Conservation (phyloP, 35 echinoderm and acorn worm genomes). For the Antedon bifida region DNA sequence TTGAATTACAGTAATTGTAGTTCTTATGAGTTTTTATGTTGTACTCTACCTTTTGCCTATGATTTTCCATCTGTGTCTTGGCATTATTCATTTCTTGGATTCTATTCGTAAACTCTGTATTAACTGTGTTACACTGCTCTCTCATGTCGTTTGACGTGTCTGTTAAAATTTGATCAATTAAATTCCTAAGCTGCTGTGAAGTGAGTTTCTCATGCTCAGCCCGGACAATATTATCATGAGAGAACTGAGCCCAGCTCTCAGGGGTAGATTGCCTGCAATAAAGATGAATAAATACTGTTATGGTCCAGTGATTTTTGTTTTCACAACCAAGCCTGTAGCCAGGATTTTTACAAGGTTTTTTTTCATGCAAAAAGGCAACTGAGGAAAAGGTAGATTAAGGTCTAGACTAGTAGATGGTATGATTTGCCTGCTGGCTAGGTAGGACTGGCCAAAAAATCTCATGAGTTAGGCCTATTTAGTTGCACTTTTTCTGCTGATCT, state of each 20-base stretch:
- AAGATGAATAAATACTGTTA: constrained; percentile 1
- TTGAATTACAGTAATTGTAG: too few relatives aligned
- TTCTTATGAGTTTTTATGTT: too few relatives aligned
- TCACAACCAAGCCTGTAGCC: too few relatives aligned
- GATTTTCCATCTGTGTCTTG: constrained; percentile 92
- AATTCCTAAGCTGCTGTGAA: constrained; percentile 75
- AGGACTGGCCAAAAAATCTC: too few relatives aligned
- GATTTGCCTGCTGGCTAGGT: too few relatives aligned
- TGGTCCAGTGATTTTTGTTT: neutral
- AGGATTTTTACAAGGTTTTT: too few relatives aligned
- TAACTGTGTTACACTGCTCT: constrained; percentile 94
- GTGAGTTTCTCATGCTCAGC: constrained; percentile 86
- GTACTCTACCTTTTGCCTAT: constrained; percentile 56
- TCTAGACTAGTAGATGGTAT: too few relatives aligned
- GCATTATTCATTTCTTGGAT: constrained; percentile 98
- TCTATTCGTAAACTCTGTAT: constrained; percentile 85
- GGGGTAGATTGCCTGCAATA: constrained; percentile 62
- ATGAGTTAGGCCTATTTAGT: too few relatives aligned
- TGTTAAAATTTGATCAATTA: constrained; percentile 87
- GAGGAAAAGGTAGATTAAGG: too few relatives aligned
- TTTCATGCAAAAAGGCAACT: too few relatives aligned
- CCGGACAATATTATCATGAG: constrained; percentile 92
- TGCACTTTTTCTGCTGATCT: too few relatives aligned
- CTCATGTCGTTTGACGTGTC: constrained; percentile 98
- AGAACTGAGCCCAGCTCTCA: constrained; percentile 90